A percentile compares a stretch with the other conserved stretches of the same genome.
phyloP scores from a whole-genome alignment of 1,140 invertebrate genomes.

The Atta texana region DNA sequence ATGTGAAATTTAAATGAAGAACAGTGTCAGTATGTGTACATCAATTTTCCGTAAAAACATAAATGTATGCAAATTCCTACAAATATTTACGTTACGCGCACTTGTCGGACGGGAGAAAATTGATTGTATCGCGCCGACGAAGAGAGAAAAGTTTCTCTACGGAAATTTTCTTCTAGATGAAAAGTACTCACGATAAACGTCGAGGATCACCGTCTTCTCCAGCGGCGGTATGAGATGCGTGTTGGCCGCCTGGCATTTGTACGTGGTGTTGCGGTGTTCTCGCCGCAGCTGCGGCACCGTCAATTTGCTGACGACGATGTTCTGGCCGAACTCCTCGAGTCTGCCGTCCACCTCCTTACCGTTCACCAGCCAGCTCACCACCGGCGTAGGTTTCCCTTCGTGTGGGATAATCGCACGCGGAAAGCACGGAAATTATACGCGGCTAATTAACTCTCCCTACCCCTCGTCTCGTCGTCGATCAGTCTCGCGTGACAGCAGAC shows the following conservation, averaged over 20 bases:
- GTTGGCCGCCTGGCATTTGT: slow-evolving; percentile 94
- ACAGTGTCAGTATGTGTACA: not conserved
- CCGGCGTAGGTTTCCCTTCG: slow-evolving; percentile 92
- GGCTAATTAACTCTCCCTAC: slow-evolving; percentile 43
- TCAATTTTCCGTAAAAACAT: not conserved
- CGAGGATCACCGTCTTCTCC: slow-evolving; percentile 92
- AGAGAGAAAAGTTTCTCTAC: not conserved
- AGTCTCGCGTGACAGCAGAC: slow-evolving; percentile 56
- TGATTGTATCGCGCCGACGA: not conserved
- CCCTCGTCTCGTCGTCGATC: slow-evolving; percentile 42
- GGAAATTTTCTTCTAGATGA: not conserved
- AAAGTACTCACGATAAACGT: slow-evolving; percentile 91
- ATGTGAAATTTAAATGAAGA: slow-evolving; percentile 10
- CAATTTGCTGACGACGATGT: slow-evolving; percentile 92
- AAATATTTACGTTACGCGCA: not conserved
- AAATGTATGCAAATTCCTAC: not conserved
- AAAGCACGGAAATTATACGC: slow-evolving; percentile 59
- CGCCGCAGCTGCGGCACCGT: slow-evolving; percentile 90
- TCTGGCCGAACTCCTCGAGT: slow-evolving; percentile 88
- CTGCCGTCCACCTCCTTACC: slow-evolving; percentile 88
- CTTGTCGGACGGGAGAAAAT: not conserved
- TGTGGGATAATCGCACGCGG: not conserved
- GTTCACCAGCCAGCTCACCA: slow-evolving; percentile 92
- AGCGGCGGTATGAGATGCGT: slow-evolving; percentile 93
- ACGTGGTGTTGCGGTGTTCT: slow-evolving; percentile 92